Evolutionary conservation across 2,888 invertebrate species (phyloP).

Genomic region (Morinoia aosen): DNA sequence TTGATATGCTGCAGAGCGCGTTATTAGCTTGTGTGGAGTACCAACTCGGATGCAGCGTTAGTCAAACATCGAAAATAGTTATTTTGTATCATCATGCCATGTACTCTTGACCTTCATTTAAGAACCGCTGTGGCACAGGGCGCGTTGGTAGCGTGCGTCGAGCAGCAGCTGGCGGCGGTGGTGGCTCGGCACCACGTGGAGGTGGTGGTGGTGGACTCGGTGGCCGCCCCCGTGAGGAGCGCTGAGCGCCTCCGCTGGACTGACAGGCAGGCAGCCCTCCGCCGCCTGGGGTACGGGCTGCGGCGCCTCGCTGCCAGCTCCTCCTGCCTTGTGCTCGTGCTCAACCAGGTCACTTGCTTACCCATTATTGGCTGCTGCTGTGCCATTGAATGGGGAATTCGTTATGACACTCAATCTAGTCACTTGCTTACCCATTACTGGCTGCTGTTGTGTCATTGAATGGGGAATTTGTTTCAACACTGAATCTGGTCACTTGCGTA

Average conservation of each 20-base stretch:
- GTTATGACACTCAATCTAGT: conserved; percentile 74
- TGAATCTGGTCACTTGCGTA: conserved; percentile 76
- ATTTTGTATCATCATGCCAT: background rate
- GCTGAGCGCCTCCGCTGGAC: conserved; percentile 74
- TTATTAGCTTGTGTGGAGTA: no score
- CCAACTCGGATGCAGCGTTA: no score
- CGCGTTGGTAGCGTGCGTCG: conserved; percentile 75
- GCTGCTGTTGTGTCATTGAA: conserved; percentile 80
- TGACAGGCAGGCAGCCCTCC: conserved; percentile 76
- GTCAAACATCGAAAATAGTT: background rate
- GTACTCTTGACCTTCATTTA: conserved; percentile 16
- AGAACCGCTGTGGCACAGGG: conserved; percentile 72
- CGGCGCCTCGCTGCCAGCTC: conserved; percentile 75
- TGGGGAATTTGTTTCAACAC: conserved; percentile 69
- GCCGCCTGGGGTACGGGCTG: conserved; percentile 75
- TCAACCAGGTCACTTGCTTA: conserved; percentile 78
- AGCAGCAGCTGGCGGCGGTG: conserved; percentile 75
- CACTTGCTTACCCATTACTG: conserved; percentile 74
- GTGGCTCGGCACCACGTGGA: conserved; percentile 75
- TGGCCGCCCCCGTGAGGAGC: conserved; percentile 79
- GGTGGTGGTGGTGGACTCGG: conserved; percentile 81
- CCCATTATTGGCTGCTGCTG: conserved; percentile 74
- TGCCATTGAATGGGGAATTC: conserved; percentile 76
- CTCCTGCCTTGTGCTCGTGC: conserved; percentile 78
- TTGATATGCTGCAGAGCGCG: conserved; percentile 67